phyloP scores from a whole-genome alignment of 1,140 invertebrate species.

The Penaeus chinensis region DNA sequence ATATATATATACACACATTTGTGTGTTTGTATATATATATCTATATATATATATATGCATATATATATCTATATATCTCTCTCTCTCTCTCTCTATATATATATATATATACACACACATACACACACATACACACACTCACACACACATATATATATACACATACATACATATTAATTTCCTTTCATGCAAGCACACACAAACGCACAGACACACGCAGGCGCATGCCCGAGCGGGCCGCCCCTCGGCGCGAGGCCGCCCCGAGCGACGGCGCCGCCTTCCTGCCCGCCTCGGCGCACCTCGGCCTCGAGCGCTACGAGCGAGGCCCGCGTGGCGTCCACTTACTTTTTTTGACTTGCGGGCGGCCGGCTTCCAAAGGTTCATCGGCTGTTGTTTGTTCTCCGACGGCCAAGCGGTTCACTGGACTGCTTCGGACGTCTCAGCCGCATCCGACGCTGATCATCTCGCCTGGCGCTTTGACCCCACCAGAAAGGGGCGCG shows the following conservation, averaged over 20 bases:
- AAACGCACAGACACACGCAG: neutral
- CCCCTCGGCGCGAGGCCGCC: no score
- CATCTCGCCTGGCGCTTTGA: no score
- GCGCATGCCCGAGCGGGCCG: no score
- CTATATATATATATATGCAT: neutral
- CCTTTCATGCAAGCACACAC: neutral
- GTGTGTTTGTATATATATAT: neutral
- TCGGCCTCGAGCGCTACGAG: neutral
- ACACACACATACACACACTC: neutral
- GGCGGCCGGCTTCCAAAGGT: slow-evolving; percentile 50
- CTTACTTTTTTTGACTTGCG: slow-evolving; percentile 56
- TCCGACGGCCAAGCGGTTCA: slow-evolving; percentile 4
- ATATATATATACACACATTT: slow-evolving; percentile 20
- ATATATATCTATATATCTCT: neutral
- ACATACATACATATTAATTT: slow-evolving; percentile 3
- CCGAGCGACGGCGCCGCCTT: no score
- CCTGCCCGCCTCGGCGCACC: no score
- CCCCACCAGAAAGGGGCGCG: no score
- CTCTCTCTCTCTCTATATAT: no score
- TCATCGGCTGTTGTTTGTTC: slow-evolving; percentile 26
- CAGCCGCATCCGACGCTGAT: no score
- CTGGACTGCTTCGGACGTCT: neutral
- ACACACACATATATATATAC: neutral
- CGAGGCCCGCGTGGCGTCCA: neutral
- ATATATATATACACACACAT: no score